Evolutionary conservation across 2,888 invertebrate genomes (phyloP).

Genomic region (Calliphora vomitoria): DNA sequence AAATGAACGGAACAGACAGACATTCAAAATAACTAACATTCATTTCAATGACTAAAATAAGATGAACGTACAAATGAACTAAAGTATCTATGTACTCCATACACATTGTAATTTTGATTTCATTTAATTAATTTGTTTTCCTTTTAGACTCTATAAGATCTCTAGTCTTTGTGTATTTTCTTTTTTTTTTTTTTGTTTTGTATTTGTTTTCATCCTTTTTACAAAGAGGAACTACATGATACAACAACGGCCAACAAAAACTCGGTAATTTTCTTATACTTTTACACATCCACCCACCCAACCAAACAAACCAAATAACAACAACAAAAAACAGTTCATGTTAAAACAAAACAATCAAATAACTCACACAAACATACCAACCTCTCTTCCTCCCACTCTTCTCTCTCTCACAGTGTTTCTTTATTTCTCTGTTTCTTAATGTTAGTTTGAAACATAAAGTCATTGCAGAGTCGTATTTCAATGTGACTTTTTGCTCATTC

Average conservation of each 20-base stretch:
- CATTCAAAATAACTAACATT: neutral
- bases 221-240: neutral
- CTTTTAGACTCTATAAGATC: conserved; percentile 31
- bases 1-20: neutral
- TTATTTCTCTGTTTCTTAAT: conserved; percentile 10
- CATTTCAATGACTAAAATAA: conserved; percentile 22
- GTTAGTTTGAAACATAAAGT: conserved; percentile 23
- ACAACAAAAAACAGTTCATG: conserved; percentile 11
- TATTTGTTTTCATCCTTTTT: conserved; percentile 14
- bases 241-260: neutral
- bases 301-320: neutral
- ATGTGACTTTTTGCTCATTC: conserved; percentile 58
- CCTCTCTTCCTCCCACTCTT: neutral
- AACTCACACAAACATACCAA: conserved; percentile 20
- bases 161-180: neutral
- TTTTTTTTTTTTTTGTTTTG: no score
- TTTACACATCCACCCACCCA: neutral
- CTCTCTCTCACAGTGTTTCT: neutral
- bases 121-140: conserved; percentile 73
- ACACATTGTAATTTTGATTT: conserved; percentile 69
- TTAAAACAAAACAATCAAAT: conserved; percentile 50
- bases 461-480: conserved; percentile 57
- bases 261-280: conserved; percentile 57
- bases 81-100: conserved; percentile 29
- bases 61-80: conserved; percentile 5